These are phyloP conservation scores for Nyctereutes procyonoides DNA, from an alignment of 2,113 vertebrate genomes.

Conservation along the genomic window DNA sequence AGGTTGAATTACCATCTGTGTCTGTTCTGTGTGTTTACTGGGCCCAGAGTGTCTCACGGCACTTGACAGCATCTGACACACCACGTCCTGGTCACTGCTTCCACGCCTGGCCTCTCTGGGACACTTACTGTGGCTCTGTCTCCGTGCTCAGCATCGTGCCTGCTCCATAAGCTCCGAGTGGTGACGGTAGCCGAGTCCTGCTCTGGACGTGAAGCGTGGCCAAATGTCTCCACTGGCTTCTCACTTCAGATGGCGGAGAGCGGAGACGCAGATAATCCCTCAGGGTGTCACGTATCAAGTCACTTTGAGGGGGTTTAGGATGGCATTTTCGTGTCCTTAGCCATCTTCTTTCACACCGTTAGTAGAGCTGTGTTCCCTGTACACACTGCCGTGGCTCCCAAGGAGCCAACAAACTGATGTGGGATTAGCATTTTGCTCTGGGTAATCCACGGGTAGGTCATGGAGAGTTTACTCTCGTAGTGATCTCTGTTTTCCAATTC, in stretches of 20 bases:
- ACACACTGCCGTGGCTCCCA: not conserved
- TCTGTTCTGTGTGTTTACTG: not conserved
- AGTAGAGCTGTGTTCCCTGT: not conserved
- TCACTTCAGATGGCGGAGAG: not conserved
- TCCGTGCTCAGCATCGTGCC: not conserved
- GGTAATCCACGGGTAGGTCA: slow-evolving; percentile 5
- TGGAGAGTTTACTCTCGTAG: not conserved
- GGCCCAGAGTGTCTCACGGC: not conserved
- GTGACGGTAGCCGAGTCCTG: not conserved
- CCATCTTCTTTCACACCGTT: not conserved
- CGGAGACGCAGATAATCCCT: not conserved
- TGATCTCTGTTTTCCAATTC: not conserved
- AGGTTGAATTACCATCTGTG: not conserved
- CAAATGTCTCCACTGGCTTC: not conserved
- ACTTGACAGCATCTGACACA: not conserved
- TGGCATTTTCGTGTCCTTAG: slow-evolving; percentile 54
- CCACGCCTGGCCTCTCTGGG: not conserved
- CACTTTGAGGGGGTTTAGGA: not conserved
- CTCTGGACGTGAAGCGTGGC: not conserved
- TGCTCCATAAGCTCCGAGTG: not conserved
- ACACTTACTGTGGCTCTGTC: not conserved
- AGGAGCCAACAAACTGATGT: not conserved
- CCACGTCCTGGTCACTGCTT: accelerated
- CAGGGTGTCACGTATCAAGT: not conserved
- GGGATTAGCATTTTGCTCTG: slow-evolving; percentile 25